A percentile compares a stretch with the other conserved stretches of the same genome.
phyloP scores from a whole-genome alignment of 2,888 invertebrate genomes.

The Quadriops clusia region DNA sequence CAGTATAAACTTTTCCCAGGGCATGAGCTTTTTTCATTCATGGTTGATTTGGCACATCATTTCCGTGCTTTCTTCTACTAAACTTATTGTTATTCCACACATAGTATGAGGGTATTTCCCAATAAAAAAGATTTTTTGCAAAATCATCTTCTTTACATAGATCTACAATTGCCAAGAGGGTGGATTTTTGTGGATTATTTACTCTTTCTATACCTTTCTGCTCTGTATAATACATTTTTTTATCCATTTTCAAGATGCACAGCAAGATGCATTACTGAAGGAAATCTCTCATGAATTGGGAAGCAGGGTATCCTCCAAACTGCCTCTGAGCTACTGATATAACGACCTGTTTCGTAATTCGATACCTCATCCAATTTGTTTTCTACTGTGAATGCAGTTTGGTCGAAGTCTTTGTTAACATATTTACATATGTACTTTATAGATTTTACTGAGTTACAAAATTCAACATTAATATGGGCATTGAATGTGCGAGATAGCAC shows the following conservation, averaged over 20 bases:
- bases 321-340: conserved; percentile 22
- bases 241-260: conserved; percentile 15
- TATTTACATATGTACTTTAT: conserved; percentile 32
- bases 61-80: conserved; percentile 14
- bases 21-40: conserved; percentile 8
- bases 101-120: conserved; percentile 12
- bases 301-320: conserved; percentile 18
- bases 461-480: conserved; percentile 27
- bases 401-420: conserved; percentile 20
- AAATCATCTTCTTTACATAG: conserved; percentile 10
- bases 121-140: conserved; percentile 13
- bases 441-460: conserved; percentile 29
- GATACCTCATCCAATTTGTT: conserved; percentile 17
- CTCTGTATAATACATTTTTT: conserved; percentile 13
- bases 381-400: conserved; percentile 15
- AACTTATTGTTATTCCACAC: conserved; percentile 13
- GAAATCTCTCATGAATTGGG: conserved; percentile 21
- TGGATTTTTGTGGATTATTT: conserved; percentile 9
- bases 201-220: conserved; percentile 6
- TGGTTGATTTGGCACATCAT: conserved; percentile 7
- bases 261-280: conserved; percentile 24
- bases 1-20: conserved; percentile 14
- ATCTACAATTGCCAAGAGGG: conserved; percentile 11
- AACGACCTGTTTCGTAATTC: conserved; percentile 20
- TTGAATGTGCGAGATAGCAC: conserved; percentile 19